A percentile compares a stretch with the other conserved stretches of the same genome.
Conservation (phyloP, 53 echinoderm and acorn worm species). For the Hippasteria phrygiana region DNA sequence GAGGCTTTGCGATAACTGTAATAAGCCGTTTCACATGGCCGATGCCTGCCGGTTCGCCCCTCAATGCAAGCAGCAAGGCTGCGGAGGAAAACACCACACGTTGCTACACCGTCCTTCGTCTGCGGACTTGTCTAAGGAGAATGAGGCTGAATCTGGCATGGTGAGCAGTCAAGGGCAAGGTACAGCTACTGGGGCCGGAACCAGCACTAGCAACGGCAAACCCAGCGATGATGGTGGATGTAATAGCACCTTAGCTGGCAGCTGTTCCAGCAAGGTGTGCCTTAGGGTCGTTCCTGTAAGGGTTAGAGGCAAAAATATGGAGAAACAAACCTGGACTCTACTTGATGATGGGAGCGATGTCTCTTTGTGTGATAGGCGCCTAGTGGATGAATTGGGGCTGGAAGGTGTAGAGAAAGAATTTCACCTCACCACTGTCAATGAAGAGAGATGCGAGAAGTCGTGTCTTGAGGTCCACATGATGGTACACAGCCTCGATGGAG, state of each 20-base stretch:
- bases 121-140: neutral
- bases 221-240: neutral
- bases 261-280: neutral
- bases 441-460: neutral
- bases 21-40: conserved; percentile 52
- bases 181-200: neutral
- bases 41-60: conserved; percentile 45
- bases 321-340: conserved; percentile 56
- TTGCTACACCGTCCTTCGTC: conserved; percentile 58
- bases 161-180: neutral
- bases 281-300: conserved; percentile 16
- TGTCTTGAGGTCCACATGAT: conserved; percentile 52
- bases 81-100: conserved; percentile 63
- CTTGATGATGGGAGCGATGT: conserved; percentile 64
- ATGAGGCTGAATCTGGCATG: neutral
- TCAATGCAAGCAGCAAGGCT: conserved; percentile 42
- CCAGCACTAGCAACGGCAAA: neutral
- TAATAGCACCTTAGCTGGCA: too few species aligned
- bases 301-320: neutral
- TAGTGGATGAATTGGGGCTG: conserved; percentile 20
- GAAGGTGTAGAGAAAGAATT: neutral
- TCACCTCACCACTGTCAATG: conserved; percentile 18
- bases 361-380: conserved; percentile 54
- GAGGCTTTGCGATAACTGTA: conserved; percentile 69
- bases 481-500: conserved; percentile 41